A percentile compares a stretch with the other conserved stretches of the same genome.
Conservation (phyloP, 53 echinoderm and acorn worm genomes). For the Echinometra lucunter region DNA sequence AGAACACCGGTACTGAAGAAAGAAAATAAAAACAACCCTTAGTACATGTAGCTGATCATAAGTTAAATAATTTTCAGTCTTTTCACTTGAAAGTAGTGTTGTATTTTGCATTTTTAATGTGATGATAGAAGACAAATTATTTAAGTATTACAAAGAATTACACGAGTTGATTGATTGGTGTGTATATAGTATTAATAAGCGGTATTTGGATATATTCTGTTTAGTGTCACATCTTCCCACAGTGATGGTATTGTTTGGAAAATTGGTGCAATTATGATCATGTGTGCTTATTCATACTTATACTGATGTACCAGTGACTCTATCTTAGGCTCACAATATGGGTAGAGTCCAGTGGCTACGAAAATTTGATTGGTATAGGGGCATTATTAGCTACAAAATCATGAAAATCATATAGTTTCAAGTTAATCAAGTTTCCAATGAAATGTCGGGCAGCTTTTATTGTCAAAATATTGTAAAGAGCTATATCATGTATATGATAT, state of each 20-base stretch:
- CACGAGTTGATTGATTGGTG: background rate
- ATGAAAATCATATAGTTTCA: too few species aligned
- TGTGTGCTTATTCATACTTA: background rate
- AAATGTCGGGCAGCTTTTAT: too few species aligned
- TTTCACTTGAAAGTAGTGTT: too few species aligned
- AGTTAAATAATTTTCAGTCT: background rate
- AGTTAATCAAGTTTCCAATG: too few species aligned
- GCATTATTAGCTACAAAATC: background rate
- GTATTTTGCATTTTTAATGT: background rate
- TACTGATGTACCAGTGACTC: background rate
- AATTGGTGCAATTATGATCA: background rate
- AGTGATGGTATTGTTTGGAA: background rate
- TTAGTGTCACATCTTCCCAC: too few species aligned
- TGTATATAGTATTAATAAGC: background rate
- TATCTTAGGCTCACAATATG: background rate
- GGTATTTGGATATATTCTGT: background rate
- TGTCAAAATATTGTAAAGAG: too few species aligned
- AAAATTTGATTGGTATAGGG: background rate
- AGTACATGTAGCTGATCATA: too few species aligned
- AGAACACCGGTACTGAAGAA: background rate
- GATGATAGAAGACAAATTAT: background rate
- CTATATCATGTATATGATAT: too few species aligned
- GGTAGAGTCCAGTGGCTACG: background rate
- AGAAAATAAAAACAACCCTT: too few species aligned
- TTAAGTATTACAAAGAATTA: background rate